These are phyloP conservation scores for Labrus mixtus DNA, from an alignment of 2,113 vertebrate genomes.

Conservation along the genomic window DNA sequence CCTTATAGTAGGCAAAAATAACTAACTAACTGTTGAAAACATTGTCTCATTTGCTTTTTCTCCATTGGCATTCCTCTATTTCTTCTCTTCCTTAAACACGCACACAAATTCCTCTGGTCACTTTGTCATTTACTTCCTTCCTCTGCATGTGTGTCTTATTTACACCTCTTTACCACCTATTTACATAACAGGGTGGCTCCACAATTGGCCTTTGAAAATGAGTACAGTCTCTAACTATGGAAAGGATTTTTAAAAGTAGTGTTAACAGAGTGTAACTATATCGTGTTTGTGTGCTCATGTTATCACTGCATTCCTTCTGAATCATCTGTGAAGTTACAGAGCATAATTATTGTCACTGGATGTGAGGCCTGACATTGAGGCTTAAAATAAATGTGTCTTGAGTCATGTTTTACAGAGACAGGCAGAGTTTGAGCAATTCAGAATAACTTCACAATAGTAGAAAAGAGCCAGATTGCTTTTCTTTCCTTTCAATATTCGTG, in stretches of 20 bases:
- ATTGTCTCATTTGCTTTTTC: neutral
- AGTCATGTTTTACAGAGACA: conserved; percentile 15
- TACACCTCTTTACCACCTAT: too few relatives aligned
- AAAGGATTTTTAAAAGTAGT: conserved; percentile 2
- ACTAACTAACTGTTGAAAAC: conserved; percentile 5
- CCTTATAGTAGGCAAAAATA: neutral
- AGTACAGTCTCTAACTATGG: too few relatives aligned
- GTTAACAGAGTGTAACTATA: conserved; percentile 8
- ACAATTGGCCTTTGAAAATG: conserved; percentile 48
- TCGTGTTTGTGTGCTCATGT: neutral
- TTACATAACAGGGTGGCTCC: conserved; percentile 41
- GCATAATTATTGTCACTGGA: conserved; percentile 1
- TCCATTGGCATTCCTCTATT: neutral
- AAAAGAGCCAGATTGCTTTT: conserved; percentile 13
- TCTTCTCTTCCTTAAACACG: conserved; percentile 5
- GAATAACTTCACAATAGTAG: neutral
- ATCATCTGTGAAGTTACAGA: conserved; percentile 6
- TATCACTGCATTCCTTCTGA: conserved; percentile 17
- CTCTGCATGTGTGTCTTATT: conserved; percentile 4
- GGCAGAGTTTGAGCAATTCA: conserved; percentile 12
- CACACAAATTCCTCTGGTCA: neutral
- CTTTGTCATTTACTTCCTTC: conserved; percentile 29
- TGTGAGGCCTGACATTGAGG: neutral
- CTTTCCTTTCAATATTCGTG: conserved; percentile 8
- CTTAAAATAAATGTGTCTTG: conserved; percentile 11